Conservation (phyloP, 2,888 invertebrate species). For the Standfussiana lucernea region DNA sequence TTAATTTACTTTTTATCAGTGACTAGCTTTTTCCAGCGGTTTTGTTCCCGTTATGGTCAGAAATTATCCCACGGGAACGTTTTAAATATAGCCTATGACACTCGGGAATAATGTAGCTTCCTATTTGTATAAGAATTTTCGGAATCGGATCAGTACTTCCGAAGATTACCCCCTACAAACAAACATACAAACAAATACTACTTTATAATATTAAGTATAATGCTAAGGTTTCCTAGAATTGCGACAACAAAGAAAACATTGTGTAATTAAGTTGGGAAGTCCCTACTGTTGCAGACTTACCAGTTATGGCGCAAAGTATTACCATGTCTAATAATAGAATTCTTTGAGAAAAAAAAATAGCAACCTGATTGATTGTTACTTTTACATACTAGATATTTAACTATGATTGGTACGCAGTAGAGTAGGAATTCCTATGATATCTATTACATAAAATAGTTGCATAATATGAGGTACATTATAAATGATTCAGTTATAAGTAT, state of each 20-base stretch:
- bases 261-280: constrained; percentile 11
- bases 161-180: background rate
- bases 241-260: constrained; percentile 27
- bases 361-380: constrained; percentile 4
- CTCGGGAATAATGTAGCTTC: background rate
- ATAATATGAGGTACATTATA: background rate
- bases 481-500: too few relatives aligned
- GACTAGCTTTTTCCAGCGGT: background rate
- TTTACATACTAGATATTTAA: background rate
- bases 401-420: background rate
- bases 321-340: constrained; percentile 11
- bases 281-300: constrained; percentile 9
- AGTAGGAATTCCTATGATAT: background rate
- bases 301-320: constrained; percentile 15
- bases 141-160: background rate
- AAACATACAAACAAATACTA: background rate
- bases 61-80: background rate
- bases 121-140: background rate
- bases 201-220: background rate
- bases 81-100: background rate
- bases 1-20: constrained; percentile 35
- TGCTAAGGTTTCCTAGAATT: constrained; percentile 20
- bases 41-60: background rate
- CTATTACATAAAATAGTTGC: constrained; percentile 2
- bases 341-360: constrained; percentile 24